Conservation (phyloP, 2,888 invertebrate species). For the Ormyrus pomaceus region DNA sequence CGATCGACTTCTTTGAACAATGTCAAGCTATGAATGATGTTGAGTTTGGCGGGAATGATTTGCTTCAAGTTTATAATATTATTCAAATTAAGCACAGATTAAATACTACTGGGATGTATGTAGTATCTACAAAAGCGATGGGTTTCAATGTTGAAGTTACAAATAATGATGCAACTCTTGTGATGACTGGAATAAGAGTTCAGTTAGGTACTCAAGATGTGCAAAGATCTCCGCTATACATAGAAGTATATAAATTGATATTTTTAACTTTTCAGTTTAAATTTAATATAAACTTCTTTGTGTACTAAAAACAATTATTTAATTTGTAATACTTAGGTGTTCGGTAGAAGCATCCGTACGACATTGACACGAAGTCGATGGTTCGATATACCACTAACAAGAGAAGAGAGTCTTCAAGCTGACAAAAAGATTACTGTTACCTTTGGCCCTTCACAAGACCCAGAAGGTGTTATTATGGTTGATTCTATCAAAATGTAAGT, state of each 20-base stretch:
- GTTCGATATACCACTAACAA: conserved; percentile 96
- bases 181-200: conserved; percentile 93
- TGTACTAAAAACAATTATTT: not conserved
- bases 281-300: not conserved
- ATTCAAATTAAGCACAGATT: conserved; percentile 94
- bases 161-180: conserved; percentile 91
- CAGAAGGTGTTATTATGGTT: conserved; percentile 92
- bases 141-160: conserved; percentile 93
- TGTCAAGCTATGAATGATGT: conserved; percentile 94
- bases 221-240: conserved; percentile 85
- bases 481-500: conserved; percentile 91
- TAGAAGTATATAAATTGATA: conserved; percentile 78
- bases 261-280: not conserved
- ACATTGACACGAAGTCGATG: conserved; percentile 88
- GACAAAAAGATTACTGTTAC: conserved; percentile 92
- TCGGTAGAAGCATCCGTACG: conserved; percentile 86
- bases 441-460: conserved; percentile 91
- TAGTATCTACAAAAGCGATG: conserved; percentile 92
- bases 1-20: conserved; percentile 98
- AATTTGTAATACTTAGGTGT: conserved; percentile 76
- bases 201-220: conserved; percentile 90
- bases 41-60: conserved; percentile 96
- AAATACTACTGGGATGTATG: conserved; percentile 91
- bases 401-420: conserved; percentile 94
- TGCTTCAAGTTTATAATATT: conserved; percentile 95